phyloP scores from a whole-genome alignment of 2,797 vertebrate species.

The Scleropages formosus region DNA sequence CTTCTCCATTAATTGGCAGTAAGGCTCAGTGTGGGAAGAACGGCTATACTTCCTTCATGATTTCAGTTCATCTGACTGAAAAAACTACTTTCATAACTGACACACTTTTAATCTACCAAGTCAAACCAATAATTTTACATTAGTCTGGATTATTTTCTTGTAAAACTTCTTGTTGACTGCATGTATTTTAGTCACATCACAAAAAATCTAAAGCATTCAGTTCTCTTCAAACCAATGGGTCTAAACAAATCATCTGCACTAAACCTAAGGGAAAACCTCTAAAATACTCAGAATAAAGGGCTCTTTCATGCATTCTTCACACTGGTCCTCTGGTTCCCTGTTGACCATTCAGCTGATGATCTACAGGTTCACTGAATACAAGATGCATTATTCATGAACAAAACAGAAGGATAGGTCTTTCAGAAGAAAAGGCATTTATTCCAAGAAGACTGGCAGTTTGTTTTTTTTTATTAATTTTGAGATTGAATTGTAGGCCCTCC shows the following conservation, averaged over 20 bases:
- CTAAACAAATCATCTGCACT: neutral
- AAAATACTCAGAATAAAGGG: neutral
- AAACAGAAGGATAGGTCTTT: constrained; percentile 1
- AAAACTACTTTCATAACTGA: too few relatives aligned
- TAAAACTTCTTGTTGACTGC: neutral
- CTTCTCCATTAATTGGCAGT: neutral
- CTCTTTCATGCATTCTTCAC: constrained; percentile 13
- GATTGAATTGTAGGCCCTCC: neutral
- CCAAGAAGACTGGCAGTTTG: neutral
- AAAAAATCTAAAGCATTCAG: neutral
- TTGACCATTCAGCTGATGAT: neutral
- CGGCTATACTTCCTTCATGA: neutral
- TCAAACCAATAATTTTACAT: neutral
- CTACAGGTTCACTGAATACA: neutral
- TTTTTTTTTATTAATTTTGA: too few relatives aligned
- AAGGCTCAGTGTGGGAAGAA: neutral
- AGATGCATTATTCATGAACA: constrained; percentile 12
- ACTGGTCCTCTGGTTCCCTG: neutral
- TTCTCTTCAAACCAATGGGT: neutral
- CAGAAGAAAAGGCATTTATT: neutral
- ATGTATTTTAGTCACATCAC: constrained; percentile 11
- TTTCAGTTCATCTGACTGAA: neutral
- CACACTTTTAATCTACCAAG: neutral
- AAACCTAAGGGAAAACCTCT: neutral
- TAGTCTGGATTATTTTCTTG: constrained; percentile 13